Conservation (phyloP, 1,140 invertebrate genomes). For the Pseudomyrmex cubaensis region DNA sequence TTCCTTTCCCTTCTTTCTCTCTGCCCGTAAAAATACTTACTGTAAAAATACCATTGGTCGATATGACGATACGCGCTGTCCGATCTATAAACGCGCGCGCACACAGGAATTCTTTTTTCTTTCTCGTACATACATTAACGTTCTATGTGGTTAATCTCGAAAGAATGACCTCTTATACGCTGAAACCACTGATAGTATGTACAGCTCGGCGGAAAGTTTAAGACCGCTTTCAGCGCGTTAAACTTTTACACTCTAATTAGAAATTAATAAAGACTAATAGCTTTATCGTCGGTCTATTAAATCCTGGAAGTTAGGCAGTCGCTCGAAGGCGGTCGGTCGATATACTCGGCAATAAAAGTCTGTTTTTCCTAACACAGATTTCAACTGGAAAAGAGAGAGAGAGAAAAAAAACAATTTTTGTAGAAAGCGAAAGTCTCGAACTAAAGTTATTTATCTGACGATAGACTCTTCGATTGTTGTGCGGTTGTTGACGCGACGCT, state of each 20-base stretch:
- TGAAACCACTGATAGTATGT: conserved; percentile 24
- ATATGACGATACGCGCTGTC: background rate
- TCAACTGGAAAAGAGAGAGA: conserved; percentile 28
- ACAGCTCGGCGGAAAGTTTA: conserved; percentile 60
- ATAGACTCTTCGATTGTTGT: conserved; percentile 57
- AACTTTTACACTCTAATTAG: conserved; percentile 79
- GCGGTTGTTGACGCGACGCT: conserved; percentile 37
- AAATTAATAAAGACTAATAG: conserved; percentile 81
- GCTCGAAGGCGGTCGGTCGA: conserved; percentile 28
- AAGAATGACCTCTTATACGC: conserved; percentile 61
- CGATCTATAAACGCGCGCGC: too few species aligned
- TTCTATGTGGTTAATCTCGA: conserved; percentile 59
- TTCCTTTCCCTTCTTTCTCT: background rate
- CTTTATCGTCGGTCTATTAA: conserved; percentile 79
- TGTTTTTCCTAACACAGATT: conserved; percentile 32
- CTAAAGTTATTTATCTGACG: conserved; percentile 47
- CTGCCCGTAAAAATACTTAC: background rate
- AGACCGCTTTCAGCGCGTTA: conserved; percentile 63
- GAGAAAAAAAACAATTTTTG: conserved; percentile 3
- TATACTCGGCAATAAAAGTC: conserved; percentile 47
- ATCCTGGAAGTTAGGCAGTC: conserved; percentile 62
- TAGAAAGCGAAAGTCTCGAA: conserved; percentile 44
- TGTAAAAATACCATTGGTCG: conserved; percentile 26
- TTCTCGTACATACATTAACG: conserved; percentile 5
- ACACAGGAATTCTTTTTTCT: background rate